phyloP scores from a whole-genome alignment of 1,140 invertebrate genomes.

The Drosophila sucinea region DNA sequence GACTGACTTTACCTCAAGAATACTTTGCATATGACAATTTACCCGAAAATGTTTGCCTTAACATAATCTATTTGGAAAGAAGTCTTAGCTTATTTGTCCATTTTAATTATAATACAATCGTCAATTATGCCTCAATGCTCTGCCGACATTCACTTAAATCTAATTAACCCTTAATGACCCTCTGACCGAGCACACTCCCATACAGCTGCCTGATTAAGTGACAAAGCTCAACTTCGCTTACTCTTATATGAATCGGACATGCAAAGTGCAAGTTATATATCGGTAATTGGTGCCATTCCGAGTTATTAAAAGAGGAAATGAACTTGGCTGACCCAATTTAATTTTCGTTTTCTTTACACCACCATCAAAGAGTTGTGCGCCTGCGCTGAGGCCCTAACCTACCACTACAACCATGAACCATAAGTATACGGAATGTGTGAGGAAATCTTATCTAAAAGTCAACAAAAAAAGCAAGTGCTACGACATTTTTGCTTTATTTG shows the following conservation, averaged over 20 bases:
- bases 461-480: slow-evolving; percentile 49
- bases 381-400: slow-evolving; percentile 70
- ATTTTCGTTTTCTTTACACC: neutral
- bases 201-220: slow-evolving; percentile 57
- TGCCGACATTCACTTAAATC: slow-evolving; percentile 76
- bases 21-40: slow-evolving; percentile 60
- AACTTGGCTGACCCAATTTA: slow-evolving; percentile 72
- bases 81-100: slow-evolving; percentile 54
- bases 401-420: slow-evolving; percentile 39
- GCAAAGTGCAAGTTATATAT: slow-evolving; percentile 58
- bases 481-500: slow-evolving; percentile 20
- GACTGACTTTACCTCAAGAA: slow-evolving; percentile 13
- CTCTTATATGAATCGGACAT: slow-evolving; percentile 49
- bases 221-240: slow-evolving; percentile 10
- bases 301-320: slow-evolving; percentile 54
- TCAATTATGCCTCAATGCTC: slow-evolving; percentile 63
- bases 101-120: slow-evolving; percentile 52
- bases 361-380: slow-evolving; percentile 27
- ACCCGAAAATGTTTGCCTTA: slow-evolving; percentile 21
- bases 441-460: slow-evolving; percentile 67
- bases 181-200: slow-evolving; percentile 45
- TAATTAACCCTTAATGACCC: slow-evolving; percentile 76
- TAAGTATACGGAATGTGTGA: slow-evolving; percentile 12
- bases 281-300: slow-evolving; percentile 55
- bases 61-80: slow-evolving; percentile 20